Base-by-base conservation (phyloP, 2,888 invertebrate species). In the Trissoscelio sp. region DNA sequence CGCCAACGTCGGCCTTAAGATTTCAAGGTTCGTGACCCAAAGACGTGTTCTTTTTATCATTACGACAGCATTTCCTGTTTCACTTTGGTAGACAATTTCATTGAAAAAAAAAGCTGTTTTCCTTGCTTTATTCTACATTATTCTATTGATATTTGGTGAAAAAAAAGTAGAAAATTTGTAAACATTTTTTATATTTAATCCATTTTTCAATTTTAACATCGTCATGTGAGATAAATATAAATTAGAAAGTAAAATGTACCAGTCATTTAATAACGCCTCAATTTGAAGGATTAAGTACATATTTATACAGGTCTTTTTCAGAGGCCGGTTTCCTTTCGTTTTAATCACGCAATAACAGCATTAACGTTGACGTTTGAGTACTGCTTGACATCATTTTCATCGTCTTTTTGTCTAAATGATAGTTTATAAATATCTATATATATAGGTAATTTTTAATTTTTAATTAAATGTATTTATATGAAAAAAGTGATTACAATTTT, bases 21-120 rank as follows among this genome's bases (percentile, higher is more conserved):
- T 74, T 64, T 69, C 77, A 69, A 77, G 77, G 77, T 66, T 53
- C 53, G 34, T 77, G 60, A 60, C 75, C 75, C 60, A 51, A 46
- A 53, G 18, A 62, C 73, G 60, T 24, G 12, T 42, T 44, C 46
- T 66, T 66, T 60, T 62, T 46, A 34, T 73, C 73, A 37, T 55
- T 46, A 44, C 34, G 46, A 53, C 39, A 24, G 12, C 51, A 24
- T 62, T 73, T 73, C 64, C 64, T 64, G 64, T 24, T 42, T 64
- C 18, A 9, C 7, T 44, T 34, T 16, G 24, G 16, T 12, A 2
- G 2, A 2, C 39, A 2, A 12, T 11, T 20, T 48, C 7, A 3
- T 48, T 48, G 11, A 22, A 48, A 22, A 22, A 22, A 64, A 28
- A 12, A 28, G 1, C 12, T 22, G 31, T 12, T 62, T 44, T 62